Evolutionary conservation across 1,140 invertebrate species (phyloP).

Genomic region (Drosophila punjabiensis): DNA sequence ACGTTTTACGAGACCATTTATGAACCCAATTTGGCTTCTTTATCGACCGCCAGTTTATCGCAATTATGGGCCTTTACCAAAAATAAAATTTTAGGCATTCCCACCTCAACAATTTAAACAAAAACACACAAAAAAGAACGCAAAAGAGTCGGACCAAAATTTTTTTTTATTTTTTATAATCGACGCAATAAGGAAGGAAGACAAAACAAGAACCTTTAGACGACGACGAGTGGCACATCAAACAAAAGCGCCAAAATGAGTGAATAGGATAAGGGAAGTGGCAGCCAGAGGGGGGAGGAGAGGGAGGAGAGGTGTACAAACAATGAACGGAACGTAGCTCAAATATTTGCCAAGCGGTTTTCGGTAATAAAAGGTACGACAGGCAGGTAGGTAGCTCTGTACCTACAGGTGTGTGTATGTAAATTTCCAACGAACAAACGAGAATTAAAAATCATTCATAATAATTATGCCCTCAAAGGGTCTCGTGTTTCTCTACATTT

Average conservation of each 20-base stretch:
- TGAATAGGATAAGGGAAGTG: constrained; percentile 49
- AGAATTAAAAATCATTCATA: constrained; percentile 35
- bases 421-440: constrained; percentile 3
- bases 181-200: constrained; percentile 41
- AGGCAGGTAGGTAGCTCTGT: background rate
- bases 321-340: constrained; percentile 24
- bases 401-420: constrained; percentile 3
- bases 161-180: constrained; percentile 11
- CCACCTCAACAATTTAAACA: constrained; percentile 11
- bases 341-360: constrained; percentile 56
- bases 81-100: constrained; percentile 15
- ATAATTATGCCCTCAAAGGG: constrained; percentile 48
- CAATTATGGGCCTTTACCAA: constrained; percentile 28
- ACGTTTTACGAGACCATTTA: constrained; percentile 35
- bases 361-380: constrained; percentile 37
- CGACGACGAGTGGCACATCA: constrained; percentile 65
- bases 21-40: constrained; percentile 34
- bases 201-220: constrained; percentile 14
- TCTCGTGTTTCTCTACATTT: constrained; percentile 11
- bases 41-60: constrained; percentile 20
- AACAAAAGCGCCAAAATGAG: constrained; percentile 73
- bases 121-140: constrained; percentile 4
- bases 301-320: constrained; percentile 18
- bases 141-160: constrained; percentile 2
- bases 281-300: background rate